A percentile compares a stretch with the other conserved stretches of the same genome.
These are phyloP conservation scores for Leptinotarsa undecemlineata DNA, from an alignment of 1,140 invertebrate genomes.

Conservation along the genomic window DNA sequence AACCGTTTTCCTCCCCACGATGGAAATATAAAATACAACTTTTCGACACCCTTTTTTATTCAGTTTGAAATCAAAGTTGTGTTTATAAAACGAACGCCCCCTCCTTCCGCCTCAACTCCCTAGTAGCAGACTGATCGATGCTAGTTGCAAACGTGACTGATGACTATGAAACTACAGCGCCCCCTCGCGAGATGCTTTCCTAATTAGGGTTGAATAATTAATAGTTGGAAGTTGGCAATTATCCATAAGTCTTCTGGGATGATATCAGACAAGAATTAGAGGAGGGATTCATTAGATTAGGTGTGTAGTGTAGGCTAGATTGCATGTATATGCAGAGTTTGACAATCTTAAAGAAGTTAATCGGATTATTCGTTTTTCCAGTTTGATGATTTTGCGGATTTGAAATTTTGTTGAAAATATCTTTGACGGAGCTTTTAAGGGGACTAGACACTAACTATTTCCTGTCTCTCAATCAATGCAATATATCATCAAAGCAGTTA, in stretches of 20 bases:
- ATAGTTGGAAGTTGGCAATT: constrained; percentile 26
- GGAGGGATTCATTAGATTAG: neutral
- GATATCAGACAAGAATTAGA: too few relatives aligned
- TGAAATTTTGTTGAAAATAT: too few relatives aligned
- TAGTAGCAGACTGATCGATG: neutral
- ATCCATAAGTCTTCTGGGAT: constrained; percentile 24
- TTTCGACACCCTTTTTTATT: neutral
- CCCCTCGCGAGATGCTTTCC: constrained; percentile 20
- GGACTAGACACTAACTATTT: too few relatives aligned
- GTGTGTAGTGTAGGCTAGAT: neutral
- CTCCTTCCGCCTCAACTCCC: neutral
- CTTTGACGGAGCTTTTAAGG: too few relatives aligned
- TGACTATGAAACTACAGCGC: neutral
- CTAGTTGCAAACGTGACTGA: neutral
- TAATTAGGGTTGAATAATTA: constrained; percentile 38
- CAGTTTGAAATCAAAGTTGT: neutral
- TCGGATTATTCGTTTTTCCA: too few relatives aligned
- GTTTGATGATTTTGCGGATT: too few relatives aligned
- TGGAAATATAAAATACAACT: neutral
- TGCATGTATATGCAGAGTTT: neutral
- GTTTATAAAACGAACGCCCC: neutral
- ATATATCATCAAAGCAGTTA: too few relatives aligned
- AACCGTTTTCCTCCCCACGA: neutral
- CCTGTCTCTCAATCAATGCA: too few relatives aligned
- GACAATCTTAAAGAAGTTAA: too few relatives aligned